Conservation (phyloP, 2,797 vertebrate genomes). For the Anabacerthia variegaticeps region DNA sequence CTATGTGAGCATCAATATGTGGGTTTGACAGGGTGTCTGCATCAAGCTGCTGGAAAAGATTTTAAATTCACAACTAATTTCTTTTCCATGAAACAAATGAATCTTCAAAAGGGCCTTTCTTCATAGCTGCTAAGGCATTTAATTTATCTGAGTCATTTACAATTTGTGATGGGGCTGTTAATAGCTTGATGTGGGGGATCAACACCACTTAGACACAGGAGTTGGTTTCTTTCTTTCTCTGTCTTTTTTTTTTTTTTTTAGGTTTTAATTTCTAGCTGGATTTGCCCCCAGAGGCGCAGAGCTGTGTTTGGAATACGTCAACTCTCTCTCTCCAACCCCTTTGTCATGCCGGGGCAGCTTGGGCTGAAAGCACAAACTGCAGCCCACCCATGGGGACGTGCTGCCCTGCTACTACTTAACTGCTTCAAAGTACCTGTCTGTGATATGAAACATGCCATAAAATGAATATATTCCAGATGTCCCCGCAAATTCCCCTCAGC, state of each 20-base stretch:
- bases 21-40: background rate
- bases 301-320: constrained; percentile 72
- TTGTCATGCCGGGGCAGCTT: constrained; percentile 67
- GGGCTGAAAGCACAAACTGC: constrained; percentile 72
- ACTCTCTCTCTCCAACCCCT: constrained; percentile 60
- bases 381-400: constrained; percentile 79
- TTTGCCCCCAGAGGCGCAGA: constrained; percentile 62
- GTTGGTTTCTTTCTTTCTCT: background rate
- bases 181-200: constrained; percentile 51
- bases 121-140: constrained; percentile 70
- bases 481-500: background rate
- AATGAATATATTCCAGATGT: constrained; percentile 80
- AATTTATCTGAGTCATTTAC: constrained; percentile 73
- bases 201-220: background rate
- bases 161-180: constrained; percentile 71
- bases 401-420: constrained; percentile 66
- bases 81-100: constrained; percentile 63
- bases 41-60: constrained; percentile 9
- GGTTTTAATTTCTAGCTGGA: constrained; percentile 53
- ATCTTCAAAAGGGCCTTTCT: constrained; percentile 61
- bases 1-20: background rate
- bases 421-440: constrained; percentile 77
- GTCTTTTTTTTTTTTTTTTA: background rate
- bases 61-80: constrained; percentile 63
- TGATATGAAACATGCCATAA: constrained; percentile 76